Conservation (phyloP, 2,797 vertebrate species). For the Rallus crepitans region DNA sequence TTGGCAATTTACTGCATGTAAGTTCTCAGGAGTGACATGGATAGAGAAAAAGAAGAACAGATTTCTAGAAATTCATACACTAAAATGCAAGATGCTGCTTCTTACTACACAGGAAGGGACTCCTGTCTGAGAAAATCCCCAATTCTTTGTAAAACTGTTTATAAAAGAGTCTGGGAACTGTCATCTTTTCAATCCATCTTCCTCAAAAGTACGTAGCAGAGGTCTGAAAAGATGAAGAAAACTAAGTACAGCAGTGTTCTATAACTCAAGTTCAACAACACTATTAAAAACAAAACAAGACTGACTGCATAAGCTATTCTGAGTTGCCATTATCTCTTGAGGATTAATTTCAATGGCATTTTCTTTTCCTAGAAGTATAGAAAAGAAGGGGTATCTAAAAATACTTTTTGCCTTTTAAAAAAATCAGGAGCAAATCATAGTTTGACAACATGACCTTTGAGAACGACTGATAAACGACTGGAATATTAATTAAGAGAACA, state of each 20-base stretch:
- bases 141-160: background rate
- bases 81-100: conserved; percentile 1
- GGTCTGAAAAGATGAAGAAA: conserved; percentile 32
- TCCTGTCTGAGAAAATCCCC: conserved; percentile 41
- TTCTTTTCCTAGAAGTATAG: conserved; percentile 23
- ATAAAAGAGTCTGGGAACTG: conserved; percentile 16
- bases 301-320: conserved; percentile 32
- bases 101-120: background rate
- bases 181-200: conserved; percentile 17
- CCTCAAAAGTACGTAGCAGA: conserved; percentile 48
- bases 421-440: background rate
- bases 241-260: conserved; percentile 66
- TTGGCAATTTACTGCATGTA: conserved; percentile 1
- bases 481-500: background rate
- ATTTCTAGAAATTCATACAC: background rate
- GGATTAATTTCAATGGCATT: background rate
- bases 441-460: background rate
- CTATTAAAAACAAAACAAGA: conserved; percentile 25
- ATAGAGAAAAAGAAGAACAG: background rate
- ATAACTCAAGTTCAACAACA: conserved; percentile 60
- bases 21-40: background rate
- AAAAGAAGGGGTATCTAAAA: conserved; percentile 6
- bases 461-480: background rate
- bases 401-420: conserved; percentile 20
- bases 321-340: conserved; percentile 22